A percentile compares a stretch with the other conserved stretches of the same genome.
phyloP scores from a whole-genome alignment of 2,888 invertebrate genomes.

The Liopterus haemorrhoidalis region DNA sequence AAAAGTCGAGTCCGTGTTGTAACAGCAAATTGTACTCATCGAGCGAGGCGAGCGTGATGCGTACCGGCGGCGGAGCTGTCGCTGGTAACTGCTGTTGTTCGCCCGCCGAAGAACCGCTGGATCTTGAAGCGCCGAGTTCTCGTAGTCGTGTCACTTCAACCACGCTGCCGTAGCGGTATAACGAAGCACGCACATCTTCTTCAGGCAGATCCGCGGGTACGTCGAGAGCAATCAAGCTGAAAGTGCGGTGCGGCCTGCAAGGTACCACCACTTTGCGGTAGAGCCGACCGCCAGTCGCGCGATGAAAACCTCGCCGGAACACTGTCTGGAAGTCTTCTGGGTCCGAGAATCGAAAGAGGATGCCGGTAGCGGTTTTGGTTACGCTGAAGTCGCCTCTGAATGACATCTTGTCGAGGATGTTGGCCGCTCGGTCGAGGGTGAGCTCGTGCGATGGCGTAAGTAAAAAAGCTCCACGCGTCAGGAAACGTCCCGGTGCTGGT shows the following conservation, averaged over 20 bases:
- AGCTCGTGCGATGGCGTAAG: conserved; percentile 81
- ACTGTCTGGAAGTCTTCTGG: conserved; percentile 82
- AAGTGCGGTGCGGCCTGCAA: conserved; percentile 82
- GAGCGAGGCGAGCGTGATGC: conserved; percentile 67
- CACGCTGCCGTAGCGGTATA: conserved; percentile 67
- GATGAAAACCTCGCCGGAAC: conserved; percentile 78
- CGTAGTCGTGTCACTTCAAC: conserved; percentile 72
- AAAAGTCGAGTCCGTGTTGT: conserved; percentile 80
- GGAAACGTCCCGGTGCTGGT: conserved; percentile 67
- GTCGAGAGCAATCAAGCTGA: conserved; percentile 74
- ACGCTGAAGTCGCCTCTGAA: conserved; percentile 80
- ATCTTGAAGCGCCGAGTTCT: conserved; percentile 6
- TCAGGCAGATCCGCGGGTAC: conserved; percentile 79
- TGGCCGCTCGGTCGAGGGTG: conserved; percentile 77
- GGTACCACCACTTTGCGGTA: conserved; percentile 83
- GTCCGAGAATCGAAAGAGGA: conserved; percentile 81
- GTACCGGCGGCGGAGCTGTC: conserved; percentile 58
- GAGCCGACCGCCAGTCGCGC: conserved; percentile 75
- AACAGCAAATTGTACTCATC: conserved; percentile 72
- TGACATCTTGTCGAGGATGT: conserved; percentile 84
- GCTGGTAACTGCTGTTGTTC: conserved; percentile 53
- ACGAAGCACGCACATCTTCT: conserved; percentile 64
- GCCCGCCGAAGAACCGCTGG: conserved; percentile 34
- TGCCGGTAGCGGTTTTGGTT: conserved; percentile 82
- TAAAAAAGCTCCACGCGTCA: conserved; percentile 71